These are phyloP conservation scores for Phrynocephalus forsythii DNA, from an alignment of 2,797 vertebrate species.

Conservation along the genomic window DNA sequence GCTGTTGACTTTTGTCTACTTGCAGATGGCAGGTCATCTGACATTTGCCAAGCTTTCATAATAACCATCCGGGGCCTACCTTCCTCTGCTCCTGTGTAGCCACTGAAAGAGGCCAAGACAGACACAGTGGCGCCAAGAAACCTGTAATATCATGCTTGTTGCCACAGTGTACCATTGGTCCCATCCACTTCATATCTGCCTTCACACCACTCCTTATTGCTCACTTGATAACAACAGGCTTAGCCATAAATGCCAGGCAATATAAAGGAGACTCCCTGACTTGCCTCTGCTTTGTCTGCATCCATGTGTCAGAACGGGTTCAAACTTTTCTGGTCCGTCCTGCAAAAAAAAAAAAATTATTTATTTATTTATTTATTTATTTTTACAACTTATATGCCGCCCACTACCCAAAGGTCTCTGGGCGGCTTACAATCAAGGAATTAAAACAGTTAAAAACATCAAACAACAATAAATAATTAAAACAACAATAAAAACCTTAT, in stretches of 20 bases:
- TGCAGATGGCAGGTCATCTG: conserved; percentile 47
- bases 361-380: no score
- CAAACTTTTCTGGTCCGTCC: conserved; percentile 52
- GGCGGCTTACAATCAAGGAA: no score
- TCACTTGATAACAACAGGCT: conserved; percentile 64
- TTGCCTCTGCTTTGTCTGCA: neutral
- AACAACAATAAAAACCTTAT: no score
- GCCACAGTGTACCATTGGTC: conserved; percentile 62
- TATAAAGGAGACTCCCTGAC: conserved; percentile 32
- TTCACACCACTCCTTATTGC: conserved; percentile 70
- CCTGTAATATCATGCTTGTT: conserved; percentile 71
- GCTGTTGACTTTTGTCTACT: conserved; percentile 52
- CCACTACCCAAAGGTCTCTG: no score
- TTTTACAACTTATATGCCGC: no score
- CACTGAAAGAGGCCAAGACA: conserved; percentile 57
- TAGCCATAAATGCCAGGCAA: conserved; percentile 50
- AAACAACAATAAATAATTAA: no score
- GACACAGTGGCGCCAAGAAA: conserved; percentile 80
- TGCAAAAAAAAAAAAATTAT: conserved; percentile 50
- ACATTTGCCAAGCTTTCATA: conserved; percentile 6
- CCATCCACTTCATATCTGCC: conserved; percentile 67
- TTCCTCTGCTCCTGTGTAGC: conserved; percentile 47
- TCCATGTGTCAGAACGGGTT: conserved; percentile 50
- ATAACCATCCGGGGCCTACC: conserved; percentile 48
- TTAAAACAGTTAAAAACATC: no score